These are phyloP conservation scores for Taphrorychus bicolor DNA, from an alignment of 2,888 invertebrate genomes.

Conservation along the genomic window DNA sequence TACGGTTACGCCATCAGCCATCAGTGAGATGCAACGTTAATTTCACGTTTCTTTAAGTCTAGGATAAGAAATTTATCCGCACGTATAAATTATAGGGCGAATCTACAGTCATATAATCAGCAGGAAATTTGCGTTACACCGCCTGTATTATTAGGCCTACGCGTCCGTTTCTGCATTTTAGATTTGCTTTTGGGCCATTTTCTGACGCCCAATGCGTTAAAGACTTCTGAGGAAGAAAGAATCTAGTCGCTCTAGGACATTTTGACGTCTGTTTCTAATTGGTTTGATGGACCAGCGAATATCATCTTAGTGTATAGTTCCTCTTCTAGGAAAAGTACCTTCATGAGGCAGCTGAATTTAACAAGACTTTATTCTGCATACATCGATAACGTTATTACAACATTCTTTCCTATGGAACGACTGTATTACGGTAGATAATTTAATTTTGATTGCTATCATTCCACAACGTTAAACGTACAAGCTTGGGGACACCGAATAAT, in stretches of 20 bases:
- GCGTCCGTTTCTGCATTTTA: not conserved
- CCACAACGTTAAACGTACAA: not conserved
- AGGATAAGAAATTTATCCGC: not conserved
- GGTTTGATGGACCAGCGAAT: no score
- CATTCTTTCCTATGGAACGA: no score
- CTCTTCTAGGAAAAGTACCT: no score
- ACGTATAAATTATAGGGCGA: slow-evolving; percentile 3
- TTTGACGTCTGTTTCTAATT: no score
- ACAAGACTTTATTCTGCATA: no score
- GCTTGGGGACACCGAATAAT: not conserved
- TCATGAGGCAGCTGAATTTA: no score
- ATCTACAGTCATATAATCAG: not conserved
- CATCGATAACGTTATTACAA: no score
- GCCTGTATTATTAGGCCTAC: slow-evolving; percentile 6
- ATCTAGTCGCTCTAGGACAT: no score
- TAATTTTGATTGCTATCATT: not conserved
- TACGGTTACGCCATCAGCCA: slow-evolving; percentile 1
- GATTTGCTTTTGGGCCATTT: not conserved
- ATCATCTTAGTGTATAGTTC: no score
- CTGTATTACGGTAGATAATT: not conserved
- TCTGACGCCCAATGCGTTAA: not conserved
- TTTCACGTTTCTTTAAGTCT: not conserved
- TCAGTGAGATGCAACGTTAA: slow-evolving; percentile 3
- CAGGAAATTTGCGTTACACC: not conserved
- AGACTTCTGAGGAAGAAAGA: not conserved